Conservation (phyloP, 2,797 vertebrate species). For the Anas acuta region DNA sequence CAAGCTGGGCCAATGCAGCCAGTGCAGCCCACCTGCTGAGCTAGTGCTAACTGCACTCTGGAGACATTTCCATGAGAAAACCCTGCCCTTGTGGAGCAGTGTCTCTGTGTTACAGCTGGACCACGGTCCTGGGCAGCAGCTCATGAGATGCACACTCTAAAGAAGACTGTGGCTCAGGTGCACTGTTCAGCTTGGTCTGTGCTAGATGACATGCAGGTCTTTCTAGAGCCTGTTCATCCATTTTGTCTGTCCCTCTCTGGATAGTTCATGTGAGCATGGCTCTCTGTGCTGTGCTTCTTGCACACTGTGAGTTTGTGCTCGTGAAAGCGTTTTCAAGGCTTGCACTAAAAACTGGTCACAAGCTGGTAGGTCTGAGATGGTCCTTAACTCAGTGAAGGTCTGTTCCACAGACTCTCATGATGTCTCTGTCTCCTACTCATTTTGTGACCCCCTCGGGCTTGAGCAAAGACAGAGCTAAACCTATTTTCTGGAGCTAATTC, state of each 20-base stretch:
- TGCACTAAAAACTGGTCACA: accelerated
- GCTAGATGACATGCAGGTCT: neutral
- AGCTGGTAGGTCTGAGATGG: neutral
- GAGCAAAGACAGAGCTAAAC: neutral
- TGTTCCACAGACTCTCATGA: neutral
- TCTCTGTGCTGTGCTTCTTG: neutral
- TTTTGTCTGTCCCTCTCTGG: neutral
- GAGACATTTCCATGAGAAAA: neutral
- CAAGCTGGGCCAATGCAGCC: neutral
- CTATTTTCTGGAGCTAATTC: neutral
- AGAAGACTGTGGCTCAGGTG: neutral
- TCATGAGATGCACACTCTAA: neutral
- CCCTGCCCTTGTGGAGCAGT: neutral
- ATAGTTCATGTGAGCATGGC: neutral
- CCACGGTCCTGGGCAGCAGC: neutral
- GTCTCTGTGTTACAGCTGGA: no score
- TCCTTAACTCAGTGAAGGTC: neutral
- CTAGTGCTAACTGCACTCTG: neutral
- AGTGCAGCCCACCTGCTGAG: neutral
- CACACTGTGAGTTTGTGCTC: accelerated
- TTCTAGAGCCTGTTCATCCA: neutral
- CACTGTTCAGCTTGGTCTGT: neutral
- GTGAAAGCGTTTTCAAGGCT: neutral
- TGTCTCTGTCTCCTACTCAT: neutral
- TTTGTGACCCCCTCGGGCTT: neutral